Evolutionary conservation across 2,888 invertebrate genomes (phyloP).

Genomic region (Amphipoea lucens): DNA sequence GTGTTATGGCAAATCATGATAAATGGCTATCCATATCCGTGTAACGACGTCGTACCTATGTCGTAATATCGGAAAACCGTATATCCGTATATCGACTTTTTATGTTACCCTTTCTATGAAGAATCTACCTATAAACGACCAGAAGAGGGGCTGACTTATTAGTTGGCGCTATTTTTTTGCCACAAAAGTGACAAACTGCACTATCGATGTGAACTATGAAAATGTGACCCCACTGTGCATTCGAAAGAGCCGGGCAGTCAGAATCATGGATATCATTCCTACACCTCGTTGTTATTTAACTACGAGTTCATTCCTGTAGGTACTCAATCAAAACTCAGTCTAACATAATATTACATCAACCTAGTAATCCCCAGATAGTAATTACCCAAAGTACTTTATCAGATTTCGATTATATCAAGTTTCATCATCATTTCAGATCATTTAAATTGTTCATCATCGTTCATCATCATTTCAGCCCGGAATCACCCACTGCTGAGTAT

Average conservation of each 20-base stretch:
- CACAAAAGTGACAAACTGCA: background rate
- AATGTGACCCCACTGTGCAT: background rate
- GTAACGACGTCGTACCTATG: constrained; percentile 63
- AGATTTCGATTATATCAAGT: background rate
- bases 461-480: too few relatives aligned
- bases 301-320: background rate
- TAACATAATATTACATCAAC: background rate
- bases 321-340: background rate
- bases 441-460: background rate
- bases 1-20: constrained; percentile 67
- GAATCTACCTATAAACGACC: constrained; percentile 15
- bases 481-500: too few relatives aligned
- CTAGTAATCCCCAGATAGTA: background rate
- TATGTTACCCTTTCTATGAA: constrained; percentile 44
- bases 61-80: constrained; percentile 62
- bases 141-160: background rate
- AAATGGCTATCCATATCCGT: constrained; percentile 63
- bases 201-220: background rate
- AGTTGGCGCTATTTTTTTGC: background rate
- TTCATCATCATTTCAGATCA: too few relatives aligned
- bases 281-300: background rate
- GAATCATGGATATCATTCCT: background rate
- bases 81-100: constrained; percentile 55
- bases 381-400: background rate
- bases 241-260: background rate